phyloP scores from a whole-genome alignment of 2,797 vertebrate species.

The Phyllotis vaccarum region DNA sequence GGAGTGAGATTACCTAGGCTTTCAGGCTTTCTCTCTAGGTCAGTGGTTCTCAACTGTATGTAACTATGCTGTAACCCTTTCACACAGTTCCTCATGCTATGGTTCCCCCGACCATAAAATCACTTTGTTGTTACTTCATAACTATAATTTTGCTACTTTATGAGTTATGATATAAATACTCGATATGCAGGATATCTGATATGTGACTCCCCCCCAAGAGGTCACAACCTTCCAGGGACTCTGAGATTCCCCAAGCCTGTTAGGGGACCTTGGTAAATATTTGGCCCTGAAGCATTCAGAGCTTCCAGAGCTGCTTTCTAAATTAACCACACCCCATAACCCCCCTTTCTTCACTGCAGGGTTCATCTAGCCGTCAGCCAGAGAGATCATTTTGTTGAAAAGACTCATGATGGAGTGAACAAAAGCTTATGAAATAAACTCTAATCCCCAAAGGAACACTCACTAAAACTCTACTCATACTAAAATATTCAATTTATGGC shows the following conservation, averaged over 20 bases:
- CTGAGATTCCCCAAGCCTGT: slow-evolving; percentile 67
- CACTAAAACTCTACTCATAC: slow-evolving; percentile 65
- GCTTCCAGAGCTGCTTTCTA: slow-evolving; percentile 49
- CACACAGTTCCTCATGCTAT: not conserved
- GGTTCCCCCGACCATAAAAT: not conserved
- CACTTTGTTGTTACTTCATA: not conserved
- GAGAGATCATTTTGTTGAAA: slow-evolving; percentile 65
- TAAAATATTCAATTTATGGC: slow-evolving; percentile 82
- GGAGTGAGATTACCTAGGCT: not conserved
- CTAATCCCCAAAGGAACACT: slow-evolving; percentile 82
- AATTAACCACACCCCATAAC: slow-evolving; percentile 27
- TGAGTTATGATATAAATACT: not conserved
- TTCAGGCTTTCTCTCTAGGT: not conserved
- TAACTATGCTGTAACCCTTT: not conserved
- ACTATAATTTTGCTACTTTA: not conserved
- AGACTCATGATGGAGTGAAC: slow-evolving; percentile 75
- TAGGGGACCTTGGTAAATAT: slow-evolving; percentile 59
- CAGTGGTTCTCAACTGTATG: not conserved
- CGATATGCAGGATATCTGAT: not conserved
- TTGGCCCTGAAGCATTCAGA: slow-evolving; percentile 48
- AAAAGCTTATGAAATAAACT: slow-evolving; percentile 83
- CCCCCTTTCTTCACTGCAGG: not conserved
- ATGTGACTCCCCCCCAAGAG: not conserved
- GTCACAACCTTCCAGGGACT: not conserved
- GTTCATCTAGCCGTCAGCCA: slow-evolving; percentile 65